Evolutionary conservation across 2,797 vertebrate species (phyloP).

Genomic region (Aplochiton taeniatus): DNA sequence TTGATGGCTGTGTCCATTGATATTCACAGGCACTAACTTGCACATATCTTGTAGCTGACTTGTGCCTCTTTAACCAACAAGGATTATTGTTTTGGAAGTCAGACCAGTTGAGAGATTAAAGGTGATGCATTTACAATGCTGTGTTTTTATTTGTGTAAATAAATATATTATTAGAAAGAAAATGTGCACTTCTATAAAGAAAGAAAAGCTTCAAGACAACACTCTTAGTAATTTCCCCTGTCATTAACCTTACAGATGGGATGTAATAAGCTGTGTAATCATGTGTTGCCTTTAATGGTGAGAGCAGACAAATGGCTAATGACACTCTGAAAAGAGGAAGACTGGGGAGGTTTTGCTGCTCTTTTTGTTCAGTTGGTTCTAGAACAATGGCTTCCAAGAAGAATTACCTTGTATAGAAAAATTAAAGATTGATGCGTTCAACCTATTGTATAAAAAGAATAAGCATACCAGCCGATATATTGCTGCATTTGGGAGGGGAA

Average conservation of each 20-base stretch:
- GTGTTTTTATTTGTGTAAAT: too few relatives aligned
- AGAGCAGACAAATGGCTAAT: conserved; percentile 35
- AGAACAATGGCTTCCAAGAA: too few relatives aligned
- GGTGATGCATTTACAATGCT: too few relatives aligned
- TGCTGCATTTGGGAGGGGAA: too few relatives aligned
- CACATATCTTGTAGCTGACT: conserved; percentile 4
- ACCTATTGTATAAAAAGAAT: too few relatives aligned
- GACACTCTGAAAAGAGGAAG: neutral
- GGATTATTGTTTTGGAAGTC: conserved; percentile 18
- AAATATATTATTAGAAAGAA: too few relatives aligned
- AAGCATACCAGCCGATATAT: too few relatives aligned
- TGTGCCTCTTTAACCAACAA: conserved; percentile 3
- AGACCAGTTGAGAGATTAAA: too few relatives aligned
- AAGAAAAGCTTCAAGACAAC: conserved; percentile 7
- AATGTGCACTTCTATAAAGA: neutral
- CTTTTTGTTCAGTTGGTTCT: too few relatives aligned
- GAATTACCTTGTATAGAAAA: too few relatives aligned
- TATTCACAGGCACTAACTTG: conserved; percentile 28
- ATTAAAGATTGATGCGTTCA: too few relatives aligned
- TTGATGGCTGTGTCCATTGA: conserved; percentile 16
- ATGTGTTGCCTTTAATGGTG: conserved; percentile 17
- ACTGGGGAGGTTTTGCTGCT: too few relatives aligned
- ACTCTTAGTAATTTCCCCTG: conserved; percentile 58
- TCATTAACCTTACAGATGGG: conserved; percentile 62
- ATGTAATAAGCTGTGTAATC: conserved; percentile 49